Base-by-base conservation (phyloP, 2,888 invertebrate genomes). In the Plebejus melissa region DNA sequence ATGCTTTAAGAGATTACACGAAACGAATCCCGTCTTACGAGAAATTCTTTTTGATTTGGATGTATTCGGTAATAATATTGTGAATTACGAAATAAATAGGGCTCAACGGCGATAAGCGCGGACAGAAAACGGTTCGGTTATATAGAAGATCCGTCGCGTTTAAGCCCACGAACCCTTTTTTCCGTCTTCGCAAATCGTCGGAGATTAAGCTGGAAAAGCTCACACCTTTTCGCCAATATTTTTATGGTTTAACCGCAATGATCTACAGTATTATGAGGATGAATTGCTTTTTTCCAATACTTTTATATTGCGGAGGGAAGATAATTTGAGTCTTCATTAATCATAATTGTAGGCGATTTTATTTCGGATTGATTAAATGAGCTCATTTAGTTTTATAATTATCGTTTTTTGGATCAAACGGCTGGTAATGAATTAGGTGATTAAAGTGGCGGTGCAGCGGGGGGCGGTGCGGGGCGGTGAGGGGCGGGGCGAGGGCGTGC, bases 171-270 rank as follows among this genome's bases (percentile, higher is more conserved):
- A 90, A 90, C 91, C 92, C 90, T 89, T 92, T 92, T 91, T 90
- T 89, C 88, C 89, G 84, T 88, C 89, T 91, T 89, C 87, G 87
- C 89, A 91, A 93, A 93, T 93, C 90, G 91, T 89, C 89, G 85
- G 82, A 90, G 91, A 93, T 92, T 92, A 92, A 87, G 88, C 84
- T 83, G 84, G 82, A 84, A 88, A 85, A 87, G 88, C 88, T 91
- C 87, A 86, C 90, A 91, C 90, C 90, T 91, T 91, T 87, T 86
- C 87, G 83, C 85, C 87, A 89, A 89, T 90, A 88, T 90, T 90
- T 90, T 89, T 88, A 86, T 85, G 88, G 87, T 86, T 90, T 86
- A 90, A 85, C 85, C 82, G 85, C 82, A 82, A 84, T 89, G 85
- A 89, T 89, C 71, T 75, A 90, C 87, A 88, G 88, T 90, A 85